Conservation (phyloP, 1,140 invertebrate species). For the Xylocopa sonorina region DNA sequence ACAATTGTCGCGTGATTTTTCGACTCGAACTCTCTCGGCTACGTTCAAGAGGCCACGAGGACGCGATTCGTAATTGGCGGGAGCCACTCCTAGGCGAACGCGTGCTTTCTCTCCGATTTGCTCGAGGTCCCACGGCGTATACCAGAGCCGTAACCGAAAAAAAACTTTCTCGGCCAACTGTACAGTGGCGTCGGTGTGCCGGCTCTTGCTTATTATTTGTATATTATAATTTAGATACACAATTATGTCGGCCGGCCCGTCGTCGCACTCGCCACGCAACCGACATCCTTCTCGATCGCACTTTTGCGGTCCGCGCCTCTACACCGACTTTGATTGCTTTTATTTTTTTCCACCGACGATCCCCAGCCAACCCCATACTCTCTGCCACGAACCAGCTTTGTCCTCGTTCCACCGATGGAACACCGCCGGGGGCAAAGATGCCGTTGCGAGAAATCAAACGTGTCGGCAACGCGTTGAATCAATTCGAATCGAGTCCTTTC, state of each 20-base stretch:
- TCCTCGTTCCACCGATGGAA: conserved; percentile 26
- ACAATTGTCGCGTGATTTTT: too few relatives aligned
- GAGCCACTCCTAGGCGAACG: too few relatives aligned
- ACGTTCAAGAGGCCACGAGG: neutral
- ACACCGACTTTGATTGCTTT: conserved; percentile 15
- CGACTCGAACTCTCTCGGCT: neutral
- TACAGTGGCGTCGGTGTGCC: conserved; percentile 80
- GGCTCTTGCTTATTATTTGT: conserved; percentile 82
- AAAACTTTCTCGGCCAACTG: conserved; percentile 76
- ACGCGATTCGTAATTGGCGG: neutral
- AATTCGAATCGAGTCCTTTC: too few relatives aligned
- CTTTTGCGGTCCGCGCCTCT: conserved; percentile 8
- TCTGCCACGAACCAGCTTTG: neutral
- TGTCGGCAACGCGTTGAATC: too few relatives aligned
- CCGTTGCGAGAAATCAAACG: neutral
- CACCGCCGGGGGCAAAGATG: neutral
- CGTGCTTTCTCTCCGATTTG: neutral
- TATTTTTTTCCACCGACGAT: neutral
- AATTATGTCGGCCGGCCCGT: conserved; percentile 81
- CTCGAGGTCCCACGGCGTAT: neutral
- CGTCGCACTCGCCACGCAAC: conserved; percentile 63
- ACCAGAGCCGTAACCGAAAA: conserved; percentile 33
- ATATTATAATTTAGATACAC: conserved; percentile 83
- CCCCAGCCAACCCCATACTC: neutral
- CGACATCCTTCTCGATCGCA: conserved; percentile 9